Conservation (phyloP, 1,140 invertebrate species). For the Calephelis virginiensis region DNA sequence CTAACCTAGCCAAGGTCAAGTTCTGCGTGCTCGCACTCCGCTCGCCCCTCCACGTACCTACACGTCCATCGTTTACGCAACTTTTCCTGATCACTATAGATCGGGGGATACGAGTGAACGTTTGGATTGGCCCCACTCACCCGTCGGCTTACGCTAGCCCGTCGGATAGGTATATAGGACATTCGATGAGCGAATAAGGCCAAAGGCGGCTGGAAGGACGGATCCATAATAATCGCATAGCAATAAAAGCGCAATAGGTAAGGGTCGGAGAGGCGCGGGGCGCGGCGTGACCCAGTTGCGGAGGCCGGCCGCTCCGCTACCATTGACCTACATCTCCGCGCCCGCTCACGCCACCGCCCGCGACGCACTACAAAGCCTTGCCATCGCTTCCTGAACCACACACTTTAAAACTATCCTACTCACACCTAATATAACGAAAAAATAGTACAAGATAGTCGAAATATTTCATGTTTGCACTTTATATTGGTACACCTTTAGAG, state of each 20-base stretch:
- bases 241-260: constrained; percentile 39
- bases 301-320: constrained; percentile 49
- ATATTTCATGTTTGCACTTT: too few relatives aligned
- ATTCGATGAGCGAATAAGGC: constrained; percentile 1
- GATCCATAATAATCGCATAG: constrained; percentile 34
- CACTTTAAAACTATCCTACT: not conserved
- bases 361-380: not conserved
- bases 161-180: not conserved
- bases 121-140: not conserved
- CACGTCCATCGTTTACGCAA: not conserved
- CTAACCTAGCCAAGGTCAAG: constrained; percentile 41
- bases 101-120: not conserved
- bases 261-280: constrained; percentile 29
- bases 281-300: constrained; percentile 45
- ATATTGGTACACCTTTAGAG: too few relatives aligned
- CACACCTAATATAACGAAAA: not conserved
- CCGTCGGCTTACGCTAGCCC: not conserved
- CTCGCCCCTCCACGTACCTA: constrained; percentile 12
- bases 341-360: constrained; percentile 37
- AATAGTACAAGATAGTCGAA: too few relatives aligned
- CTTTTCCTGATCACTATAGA: not conserved
- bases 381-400: not conserved
- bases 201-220: constrained; percentile 26
- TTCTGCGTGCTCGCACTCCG: constrained; percentile 26
- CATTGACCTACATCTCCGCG: constrained; percentile 59